phyloP scores from a whole-genome alignment of 2,888 invertebrate species.

The Drepana falcataria region DNA sequence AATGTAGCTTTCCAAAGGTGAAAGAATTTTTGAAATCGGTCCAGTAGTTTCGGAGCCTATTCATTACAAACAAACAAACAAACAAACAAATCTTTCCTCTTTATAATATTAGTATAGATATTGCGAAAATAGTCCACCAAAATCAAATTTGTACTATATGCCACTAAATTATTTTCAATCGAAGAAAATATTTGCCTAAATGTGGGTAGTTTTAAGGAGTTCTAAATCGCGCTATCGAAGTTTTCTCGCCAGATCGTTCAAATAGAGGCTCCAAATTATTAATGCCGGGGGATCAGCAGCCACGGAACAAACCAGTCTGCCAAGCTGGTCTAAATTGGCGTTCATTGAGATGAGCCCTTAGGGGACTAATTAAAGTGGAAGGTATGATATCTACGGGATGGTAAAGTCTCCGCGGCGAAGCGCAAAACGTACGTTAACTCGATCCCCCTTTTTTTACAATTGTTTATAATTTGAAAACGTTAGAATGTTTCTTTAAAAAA shows the following conservation, averaged over 20 bases:
- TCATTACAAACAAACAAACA: too few relatives aligned
- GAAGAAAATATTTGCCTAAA: not conserved
- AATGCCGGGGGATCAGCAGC: slow-evolving; percentile 16
- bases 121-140: too few relatives aligned
- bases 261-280: not conserved
- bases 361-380: not conserved
- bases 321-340: slow-evolving; percentile 22
- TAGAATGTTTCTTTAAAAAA: too few relatives aligned
- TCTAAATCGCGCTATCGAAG: not conserved
- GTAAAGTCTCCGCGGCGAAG: slow-evolving; percentile 4
- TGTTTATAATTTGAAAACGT: not conserved
- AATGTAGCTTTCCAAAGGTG: too few relatives aligned
- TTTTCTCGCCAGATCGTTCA: not conserved
- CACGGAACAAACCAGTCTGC: slow-evolving; percentile 22
- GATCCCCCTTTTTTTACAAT: not conserved
- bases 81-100: too few relatives aligned
- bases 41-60: too few relatives aligned
- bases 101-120: too few relatives aligned
- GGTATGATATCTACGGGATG: not conserved
- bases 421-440: slow-evolving; percentile 2
- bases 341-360: slow-evolving; percentile 12
- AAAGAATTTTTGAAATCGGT: too few relatives aligned
- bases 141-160: too few relatives aligned
- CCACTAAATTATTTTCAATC: too few relatives aligned
- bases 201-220: not conserved